These are phyloP conservation scores for Callipepla californica DNA, from an alignment of 2,113 vertebrate species.

Conservation along the genomic window DNA sequence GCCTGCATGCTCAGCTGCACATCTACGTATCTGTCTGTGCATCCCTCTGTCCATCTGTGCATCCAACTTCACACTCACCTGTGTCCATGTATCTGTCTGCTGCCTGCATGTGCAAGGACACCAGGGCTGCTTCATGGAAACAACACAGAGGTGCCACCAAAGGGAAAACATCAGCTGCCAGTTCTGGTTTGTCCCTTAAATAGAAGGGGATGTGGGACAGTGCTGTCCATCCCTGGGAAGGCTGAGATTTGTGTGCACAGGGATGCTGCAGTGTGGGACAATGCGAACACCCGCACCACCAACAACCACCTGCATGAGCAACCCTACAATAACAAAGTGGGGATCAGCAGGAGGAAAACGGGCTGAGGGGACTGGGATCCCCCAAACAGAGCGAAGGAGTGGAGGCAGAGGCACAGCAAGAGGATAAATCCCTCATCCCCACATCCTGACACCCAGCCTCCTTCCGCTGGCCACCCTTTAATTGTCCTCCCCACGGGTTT, in stretches of 20 bases:
- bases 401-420: background rate
- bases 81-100: background rate
- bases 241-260: rapidly evolving
- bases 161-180: background rate
- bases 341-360: background rate
- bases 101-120: background rate
- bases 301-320: background rate
- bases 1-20: too few species aligned
- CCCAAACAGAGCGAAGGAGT: rapidly evolving
- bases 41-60: background rate
- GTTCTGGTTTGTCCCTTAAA: background rate
- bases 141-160: background rate
- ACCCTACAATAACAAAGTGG: background rate
- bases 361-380: rapidly evolving
- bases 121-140: background rate
- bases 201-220: background rate
- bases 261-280: background rate
- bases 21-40: too few species aligned
- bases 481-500: constrained; percentile 46
- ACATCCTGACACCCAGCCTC: constrained; percentile 39
- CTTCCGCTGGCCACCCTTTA: constrained; percentile 32
- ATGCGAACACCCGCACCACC: background rate
- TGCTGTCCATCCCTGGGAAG: background rate
- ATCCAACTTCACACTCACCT: background rate
- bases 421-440: background rate